Evolutionary conservation across 2,113 vertebrate genomes (phyloP).

Genomic region (Nycticryphes semicollaris): DNA sequence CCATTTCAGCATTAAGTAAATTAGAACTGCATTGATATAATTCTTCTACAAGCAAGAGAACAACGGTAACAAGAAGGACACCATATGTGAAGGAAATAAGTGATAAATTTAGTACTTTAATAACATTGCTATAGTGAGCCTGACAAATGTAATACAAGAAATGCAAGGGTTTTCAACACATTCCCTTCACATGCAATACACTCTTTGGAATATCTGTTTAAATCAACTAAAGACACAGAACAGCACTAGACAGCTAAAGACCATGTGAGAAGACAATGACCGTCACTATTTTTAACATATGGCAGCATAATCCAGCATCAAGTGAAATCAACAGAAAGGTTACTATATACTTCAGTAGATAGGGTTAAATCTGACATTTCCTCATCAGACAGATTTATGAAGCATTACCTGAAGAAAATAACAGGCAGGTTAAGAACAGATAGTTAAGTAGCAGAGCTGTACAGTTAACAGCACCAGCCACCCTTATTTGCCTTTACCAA

Average conservation of each 20-base stretch:
- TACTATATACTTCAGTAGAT: not conserved
- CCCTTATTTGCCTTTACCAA: not conserved
- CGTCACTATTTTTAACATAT: not conserved
- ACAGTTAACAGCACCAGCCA: not conserved
- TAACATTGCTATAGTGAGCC: not conserved
- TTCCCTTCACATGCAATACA: not conserved
- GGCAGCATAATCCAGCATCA: not conserved
- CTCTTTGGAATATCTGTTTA: not conserved
- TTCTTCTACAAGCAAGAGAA: not conserved
- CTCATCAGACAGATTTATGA: not conserved
- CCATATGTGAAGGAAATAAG: not conserved
- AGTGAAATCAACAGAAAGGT: not conserved
- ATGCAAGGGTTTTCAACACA: not conserved
- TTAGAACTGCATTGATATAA: not conserved
- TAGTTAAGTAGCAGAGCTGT: not conserved
- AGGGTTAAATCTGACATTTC: not conserved
- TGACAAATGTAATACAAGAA: not conserved
- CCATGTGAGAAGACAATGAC: rapidly evolving
- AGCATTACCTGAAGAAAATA: not conserved
- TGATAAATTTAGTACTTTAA: not conserved
- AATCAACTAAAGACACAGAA: not conserved
- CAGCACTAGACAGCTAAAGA: not conserved
- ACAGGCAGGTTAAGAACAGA: not conserved
- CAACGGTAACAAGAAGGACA: not conserved
- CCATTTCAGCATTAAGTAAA: not conserved